Percentiles rank a stretch among this genome's conserved stretches.
Conservation (phyloP, 2,888 invertebrate genomes). For the Auanema sp. region DNA sequence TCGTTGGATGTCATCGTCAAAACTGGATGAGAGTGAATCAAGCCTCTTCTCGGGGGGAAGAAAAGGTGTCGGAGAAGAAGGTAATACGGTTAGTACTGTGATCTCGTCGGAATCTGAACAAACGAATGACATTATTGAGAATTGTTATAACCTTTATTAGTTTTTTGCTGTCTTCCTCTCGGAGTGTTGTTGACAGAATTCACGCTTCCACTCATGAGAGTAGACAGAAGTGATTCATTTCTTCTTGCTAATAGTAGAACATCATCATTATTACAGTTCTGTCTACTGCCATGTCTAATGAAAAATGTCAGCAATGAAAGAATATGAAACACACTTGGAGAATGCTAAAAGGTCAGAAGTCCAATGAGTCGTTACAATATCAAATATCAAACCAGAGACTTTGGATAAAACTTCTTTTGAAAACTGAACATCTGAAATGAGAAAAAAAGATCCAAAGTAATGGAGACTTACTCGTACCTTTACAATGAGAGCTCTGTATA, state of each 20-base stretch:
- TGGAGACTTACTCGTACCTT: background rate
- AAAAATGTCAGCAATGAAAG: background rate
- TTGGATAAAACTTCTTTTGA: conserved; percentile 22
- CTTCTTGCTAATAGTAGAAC: conserved; percentile 32
- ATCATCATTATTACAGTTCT: conserved; percentile 30
- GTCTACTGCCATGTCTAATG: conserved; percentile 29
- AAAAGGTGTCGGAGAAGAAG: no score
- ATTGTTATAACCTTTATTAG: no score
- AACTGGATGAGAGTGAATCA: no score
- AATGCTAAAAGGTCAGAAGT: conserved; percentile 29
- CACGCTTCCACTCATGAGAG: no score
- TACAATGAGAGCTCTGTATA: conserved; percentile 6
- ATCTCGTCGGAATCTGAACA: no score
- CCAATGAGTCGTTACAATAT: conserved; percentile 32
- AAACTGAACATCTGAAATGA: conserved; percentile 20
- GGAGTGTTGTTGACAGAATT: no score
- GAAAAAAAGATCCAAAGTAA: no score
- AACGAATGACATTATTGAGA: no score
- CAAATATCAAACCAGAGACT: conserved; percentile 30
- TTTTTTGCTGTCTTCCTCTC: no score
- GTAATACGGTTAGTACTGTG: no score
- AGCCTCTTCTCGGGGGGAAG: no score
- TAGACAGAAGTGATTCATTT: conserved; percentile 24
- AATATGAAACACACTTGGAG: conserved; percentile 12
- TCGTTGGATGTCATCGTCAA: no score